Conservation (phyloP, 37 sponge, comb jelly and placozoan species). For the Dysidea cf. avara region DNA sequence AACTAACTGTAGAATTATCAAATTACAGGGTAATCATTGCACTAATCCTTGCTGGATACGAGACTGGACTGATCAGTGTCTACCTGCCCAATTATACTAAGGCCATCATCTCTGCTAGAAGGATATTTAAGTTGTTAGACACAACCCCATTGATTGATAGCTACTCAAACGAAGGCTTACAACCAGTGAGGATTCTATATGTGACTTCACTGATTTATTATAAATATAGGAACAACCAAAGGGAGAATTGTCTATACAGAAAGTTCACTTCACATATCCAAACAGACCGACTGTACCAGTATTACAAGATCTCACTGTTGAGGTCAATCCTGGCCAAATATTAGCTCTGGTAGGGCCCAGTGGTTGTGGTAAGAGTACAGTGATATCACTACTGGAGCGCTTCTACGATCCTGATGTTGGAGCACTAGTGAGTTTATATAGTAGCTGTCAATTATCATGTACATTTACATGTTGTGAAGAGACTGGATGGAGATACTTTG, state of each 20-base stretch:
- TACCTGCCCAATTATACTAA: conserved; percentile 69
- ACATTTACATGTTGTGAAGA: too few species aligned
- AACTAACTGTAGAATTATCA: too few species aligned
- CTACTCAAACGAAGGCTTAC: conserved; percentile 57
- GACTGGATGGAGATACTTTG: conserved; percentile 68
- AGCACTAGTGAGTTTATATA: too few species aligned
- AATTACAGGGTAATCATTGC: conserved; percentile 63
- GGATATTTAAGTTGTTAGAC: conserved; percentile 68
- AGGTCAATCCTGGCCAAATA: conserved; percentile 81
- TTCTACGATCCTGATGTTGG: too few species aligned
- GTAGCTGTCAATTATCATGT: too few species aligned
- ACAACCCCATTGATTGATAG: conserved; percentile 51
- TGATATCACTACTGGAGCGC: conserved; percentile 97
- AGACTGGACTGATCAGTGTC: conserved; percentile 52
- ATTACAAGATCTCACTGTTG: conserved; percentile 66
- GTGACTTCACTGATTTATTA: too few species aligned
- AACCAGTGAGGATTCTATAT: conserved; percentile 37
- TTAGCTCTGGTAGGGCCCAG: conserved; percentile 95
- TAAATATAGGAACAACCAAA: too few species aligned
- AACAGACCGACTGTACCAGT: conserved; percentile 78
- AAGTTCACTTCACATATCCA: conserved; percentile 86
- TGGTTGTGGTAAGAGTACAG: too few species aligned
- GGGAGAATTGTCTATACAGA: conserved; percentile 60
- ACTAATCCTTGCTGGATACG: conserved; percentile 53
- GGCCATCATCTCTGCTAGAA: conserved; percentile 63